These are phyloP conservation scores for Camptogramma bilineatum DNA, from an alignment of 2,888 invertebrate species.

Conservation along the genomic window DNA sequence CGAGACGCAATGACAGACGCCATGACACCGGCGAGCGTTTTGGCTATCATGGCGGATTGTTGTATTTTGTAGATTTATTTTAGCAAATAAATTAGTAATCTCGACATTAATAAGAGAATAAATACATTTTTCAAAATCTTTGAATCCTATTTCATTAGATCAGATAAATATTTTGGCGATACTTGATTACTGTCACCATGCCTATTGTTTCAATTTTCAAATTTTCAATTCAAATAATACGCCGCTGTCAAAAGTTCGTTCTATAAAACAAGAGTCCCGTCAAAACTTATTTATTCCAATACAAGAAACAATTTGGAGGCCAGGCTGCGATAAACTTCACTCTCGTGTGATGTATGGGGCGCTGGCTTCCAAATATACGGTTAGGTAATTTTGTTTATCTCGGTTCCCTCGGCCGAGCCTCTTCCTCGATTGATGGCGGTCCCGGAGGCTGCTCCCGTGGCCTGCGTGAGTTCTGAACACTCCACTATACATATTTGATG, in stretches of 20 bases:
- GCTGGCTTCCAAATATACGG: conserved; percentile 53
- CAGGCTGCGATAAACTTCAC: conserved; percentile 46
- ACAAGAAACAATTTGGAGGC: conserved; percentile 42
- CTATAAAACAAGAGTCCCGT: conserved; percentile 20
- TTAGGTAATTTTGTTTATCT: conserved; percentile 60
- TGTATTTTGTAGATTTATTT: too few relatives aligned
- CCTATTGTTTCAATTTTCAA: neutral
- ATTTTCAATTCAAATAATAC: conserved; percentile 1
- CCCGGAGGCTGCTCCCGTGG: conserved; percentile 48
- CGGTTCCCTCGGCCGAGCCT: conserved; percentile 47
- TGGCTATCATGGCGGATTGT: too few relatives aligned
- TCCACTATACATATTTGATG: conserved; percentile 72
- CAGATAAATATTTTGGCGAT: too few relatives aligned
- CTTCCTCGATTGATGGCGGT: conserved; percentile 62
- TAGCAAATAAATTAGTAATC: too few relatives aligned
- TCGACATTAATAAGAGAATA: too few relatives aligned
- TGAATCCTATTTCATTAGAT: too few relatives aligned
- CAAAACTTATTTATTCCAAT: conserved; percentile 40
- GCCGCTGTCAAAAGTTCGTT: conserved; percentile 19
- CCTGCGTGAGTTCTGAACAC: conserved; percentile 55
- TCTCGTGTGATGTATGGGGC: conserved; percentile 51
- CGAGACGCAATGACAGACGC: too few relatives aligned
- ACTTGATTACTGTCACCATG: too few relatives aligned
- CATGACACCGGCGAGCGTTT: too few relatives aligned
- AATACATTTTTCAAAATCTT: too few relatives aligned